phyloP scores from a whole-genome alignment of 2,113 vertebrate species.

The Bungarus multicinctus region DNA sequence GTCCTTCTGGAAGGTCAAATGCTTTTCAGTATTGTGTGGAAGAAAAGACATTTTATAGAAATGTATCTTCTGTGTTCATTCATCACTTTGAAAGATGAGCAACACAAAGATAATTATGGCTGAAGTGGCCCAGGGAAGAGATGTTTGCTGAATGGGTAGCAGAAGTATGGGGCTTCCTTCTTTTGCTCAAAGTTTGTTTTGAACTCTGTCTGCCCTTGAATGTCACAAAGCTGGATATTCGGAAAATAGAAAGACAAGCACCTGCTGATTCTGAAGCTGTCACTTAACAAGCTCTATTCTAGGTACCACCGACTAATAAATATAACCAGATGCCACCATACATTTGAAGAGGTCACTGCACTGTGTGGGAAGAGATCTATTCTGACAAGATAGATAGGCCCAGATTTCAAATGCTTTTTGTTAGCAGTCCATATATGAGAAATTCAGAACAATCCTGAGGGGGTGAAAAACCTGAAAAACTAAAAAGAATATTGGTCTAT shows the following conservation, averaged over 20 bases:
- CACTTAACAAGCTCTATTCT: background rate
- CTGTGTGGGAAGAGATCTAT: background rate
- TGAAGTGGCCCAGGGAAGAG: background rate
- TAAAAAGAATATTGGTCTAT: background rate
- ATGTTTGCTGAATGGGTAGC: background rate
- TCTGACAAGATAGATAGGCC: background rate
- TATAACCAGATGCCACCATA: background rate
- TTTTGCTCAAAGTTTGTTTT: background rate
- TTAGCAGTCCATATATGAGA: background rate
- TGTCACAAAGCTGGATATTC: conserved; percentile 1
- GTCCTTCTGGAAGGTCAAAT: conserved; percentile 2
- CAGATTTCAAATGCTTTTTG: background rate
- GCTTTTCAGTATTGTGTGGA: background rate
- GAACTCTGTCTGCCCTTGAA: conserved; percentile 2
- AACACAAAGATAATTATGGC: background rate
- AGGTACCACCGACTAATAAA: background rate
- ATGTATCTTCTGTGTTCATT: conserved; percentile 3
- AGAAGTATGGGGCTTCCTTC: background rate
- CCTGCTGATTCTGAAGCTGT: conserved; percentile 14
- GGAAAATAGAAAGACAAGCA: background rate
- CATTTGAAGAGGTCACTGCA: background rate
- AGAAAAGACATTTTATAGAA: conserved; percentile 1
- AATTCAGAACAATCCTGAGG: background rate
- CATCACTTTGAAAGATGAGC: background rate
- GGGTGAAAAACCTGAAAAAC: background rate